phyloP scores from a whole-genome alignment of 2,113 vertebrate species.

The Cardinalis cardinalis region DNA sequence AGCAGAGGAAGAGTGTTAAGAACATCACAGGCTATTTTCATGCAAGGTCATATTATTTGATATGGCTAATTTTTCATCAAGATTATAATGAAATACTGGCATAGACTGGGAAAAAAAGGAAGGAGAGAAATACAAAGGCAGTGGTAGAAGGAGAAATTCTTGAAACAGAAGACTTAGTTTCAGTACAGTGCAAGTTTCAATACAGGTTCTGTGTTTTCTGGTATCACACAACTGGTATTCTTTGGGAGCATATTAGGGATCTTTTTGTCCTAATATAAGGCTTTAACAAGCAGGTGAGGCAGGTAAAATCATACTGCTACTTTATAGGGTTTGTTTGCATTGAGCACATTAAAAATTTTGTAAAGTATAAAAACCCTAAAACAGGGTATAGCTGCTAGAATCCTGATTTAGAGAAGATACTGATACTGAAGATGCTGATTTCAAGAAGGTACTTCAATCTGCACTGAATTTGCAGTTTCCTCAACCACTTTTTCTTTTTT shows the following conservation, averaged over 20 bases:
- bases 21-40: background rate
- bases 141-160: background rate
- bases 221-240: background rate
- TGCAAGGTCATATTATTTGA: background rate
- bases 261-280: background rate
- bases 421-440: background rate
- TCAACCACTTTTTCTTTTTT: background rate
- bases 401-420: background rate
- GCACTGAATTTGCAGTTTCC: background rate
- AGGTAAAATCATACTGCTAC: background rate
- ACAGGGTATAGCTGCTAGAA: background rate
- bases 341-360: background rate
- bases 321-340: background rate
- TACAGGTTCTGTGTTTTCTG: background rate
- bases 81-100: background rate
- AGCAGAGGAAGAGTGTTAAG: background rate
- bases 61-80: background rate
- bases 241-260: background rate
- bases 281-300: background rate
- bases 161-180: background rate
- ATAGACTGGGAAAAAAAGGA: background rate
- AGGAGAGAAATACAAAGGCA: background rate
- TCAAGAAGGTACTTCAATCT: background rate
- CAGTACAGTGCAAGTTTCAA: background rate
- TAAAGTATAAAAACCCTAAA: background rate